Percentiles rank a stretch among this genome's conserved stretches.
Conservation (phyloP, 1,140 invertebrate genomes). For the Drosophila azteca region DNA sequence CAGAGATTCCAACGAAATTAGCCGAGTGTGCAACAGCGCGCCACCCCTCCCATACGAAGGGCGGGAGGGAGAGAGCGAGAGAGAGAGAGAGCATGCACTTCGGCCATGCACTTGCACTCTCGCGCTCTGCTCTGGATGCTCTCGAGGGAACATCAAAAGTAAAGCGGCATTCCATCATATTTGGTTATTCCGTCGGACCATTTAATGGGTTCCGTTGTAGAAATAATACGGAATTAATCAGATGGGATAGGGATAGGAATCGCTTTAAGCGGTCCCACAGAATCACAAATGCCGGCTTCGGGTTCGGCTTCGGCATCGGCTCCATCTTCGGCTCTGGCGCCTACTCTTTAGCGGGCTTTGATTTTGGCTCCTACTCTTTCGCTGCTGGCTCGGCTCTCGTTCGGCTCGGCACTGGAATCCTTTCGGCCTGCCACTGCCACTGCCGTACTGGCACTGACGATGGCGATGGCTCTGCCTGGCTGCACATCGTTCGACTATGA, state of each 20-base stretch:
- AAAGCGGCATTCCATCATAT: too few species aligned
- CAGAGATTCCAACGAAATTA: constrained; percentile 20
- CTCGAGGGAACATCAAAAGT: too few species aligned
- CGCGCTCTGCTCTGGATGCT: background rate
- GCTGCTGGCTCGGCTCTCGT: too few species aligned
- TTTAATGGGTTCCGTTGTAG: too few species aligned
- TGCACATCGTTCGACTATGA: constrained; percentile 4
- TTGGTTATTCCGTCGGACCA: too few species aligned
- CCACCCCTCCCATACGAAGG: background rate
- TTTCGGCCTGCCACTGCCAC: constrained; percentile 1
- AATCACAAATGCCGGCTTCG: background rate
- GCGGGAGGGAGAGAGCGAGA: background rate
- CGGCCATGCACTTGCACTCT: constrained; percentile 8
- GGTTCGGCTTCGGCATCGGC: too few species aligned
- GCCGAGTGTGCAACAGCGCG: constrained; percentile 26
- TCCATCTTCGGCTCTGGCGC: too few species aligned
- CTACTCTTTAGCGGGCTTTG: background rate
- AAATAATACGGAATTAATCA: too few species aligned
- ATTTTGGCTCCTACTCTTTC: background rate
- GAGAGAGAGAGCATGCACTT: constrained; percentile 16
- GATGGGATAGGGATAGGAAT: too few species aligned
- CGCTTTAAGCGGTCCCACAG: too few species aligned
- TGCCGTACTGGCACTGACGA: too few species aligned
- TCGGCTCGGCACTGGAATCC: constrained; percentile 31
- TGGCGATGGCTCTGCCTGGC: background rate